These are phyloP conservation scores for Micromys minutus DNA, from an alignment of 2,113 vertebrate species.

Conservation along the genomic window DNA sequence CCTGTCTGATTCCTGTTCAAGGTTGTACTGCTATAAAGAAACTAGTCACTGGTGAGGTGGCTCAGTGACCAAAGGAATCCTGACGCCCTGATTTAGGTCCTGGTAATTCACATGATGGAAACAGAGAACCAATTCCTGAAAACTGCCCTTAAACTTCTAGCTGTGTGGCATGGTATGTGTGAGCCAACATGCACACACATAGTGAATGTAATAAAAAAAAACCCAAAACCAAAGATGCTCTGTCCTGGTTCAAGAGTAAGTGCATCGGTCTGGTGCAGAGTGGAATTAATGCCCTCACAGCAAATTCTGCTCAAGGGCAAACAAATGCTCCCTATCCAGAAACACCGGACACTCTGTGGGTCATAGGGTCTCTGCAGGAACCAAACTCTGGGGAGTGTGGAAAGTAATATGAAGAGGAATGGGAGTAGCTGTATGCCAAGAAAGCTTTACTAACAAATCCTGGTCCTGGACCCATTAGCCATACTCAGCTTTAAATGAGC, in stretches of 20 bases:
- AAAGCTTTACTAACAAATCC: neutral
- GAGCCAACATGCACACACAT: neutral
- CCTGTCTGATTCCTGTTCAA: neutral
- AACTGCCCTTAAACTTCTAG: neutral
- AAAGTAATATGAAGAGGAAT: neutral
- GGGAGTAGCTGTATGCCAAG: neutral
- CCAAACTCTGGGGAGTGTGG: neutral
- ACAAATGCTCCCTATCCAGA: neutral
- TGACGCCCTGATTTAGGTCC: neutral
- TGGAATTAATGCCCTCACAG: neutral
- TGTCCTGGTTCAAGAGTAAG: neutral
- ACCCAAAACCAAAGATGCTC: neutral
- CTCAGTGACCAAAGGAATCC: neutral
- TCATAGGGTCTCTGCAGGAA: neutral
- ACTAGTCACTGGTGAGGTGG: neutral
- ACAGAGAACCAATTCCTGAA: neutral
- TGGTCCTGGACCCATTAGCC: neutral
- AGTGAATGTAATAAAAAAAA: neutral
- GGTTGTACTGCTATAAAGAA: neutral
- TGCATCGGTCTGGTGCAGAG: neutral
- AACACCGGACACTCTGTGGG: neutral
- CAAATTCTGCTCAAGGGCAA: neutral
- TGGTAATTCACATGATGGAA: neutral
- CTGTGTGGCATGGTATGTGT: neutral
- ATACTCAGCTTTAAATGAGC: neutral